Evolutionary conservation across 2,888 invertebrate species (phyloP).

Genomic region (Catocala nupta): DNA sequence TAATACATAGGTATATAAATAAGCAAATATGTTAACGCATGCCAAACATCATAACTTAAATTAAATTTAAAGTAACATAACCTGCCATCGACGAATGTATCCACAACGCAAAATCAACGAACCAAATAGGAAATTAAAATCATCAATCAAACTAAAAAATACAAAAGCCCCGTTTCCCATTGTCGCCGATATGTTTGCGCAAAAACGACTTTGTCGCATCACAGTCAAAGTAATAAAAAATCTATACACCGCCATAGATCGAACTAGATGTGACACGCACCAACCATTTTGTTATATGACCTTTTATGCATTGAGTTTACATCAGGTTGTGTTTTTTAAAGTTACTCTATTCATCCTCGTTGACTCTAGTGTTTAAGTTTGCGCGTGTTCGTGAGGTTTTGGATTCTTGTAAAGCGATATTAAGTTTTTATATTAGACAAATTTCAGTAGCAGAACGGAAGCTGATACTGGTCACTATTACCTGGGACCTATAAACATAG

Average conservation of each 20-base stretch:
- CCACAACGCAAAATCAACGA: constrained; percentile 70
- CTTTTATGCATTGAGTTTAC: not conserved
- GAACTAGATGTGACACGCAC: constrained; percentile 53
- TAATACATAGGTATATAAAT: no score
- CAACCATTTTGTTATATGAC: not conserved
- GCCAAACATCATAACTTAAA: not conserved
- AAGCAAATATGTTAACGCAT: no score
- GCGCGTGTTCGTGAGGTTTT: no score
- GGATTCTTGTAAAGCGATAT: no score
- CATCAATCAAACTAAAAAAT: constrained; percentile 87
- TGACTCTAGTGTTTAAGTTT: no score
- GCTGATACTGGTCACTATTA: no score
- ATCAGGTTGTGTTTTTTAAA: no score
- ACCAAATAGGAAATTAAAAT: constrained; percentile 86
- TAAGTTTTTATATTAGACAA: no score
- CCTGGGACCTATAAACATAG: no score
- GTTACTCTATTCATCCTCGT: no score
- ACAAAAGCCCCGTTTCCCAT: constrained; percentile 85
- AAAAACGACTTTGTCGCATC: constrained; percentile 87
- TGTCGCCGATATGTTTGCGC: constrained; percentile 86
- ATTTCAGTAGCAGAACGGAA: no score
- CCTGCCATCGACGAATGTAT: constrained; percentile 27
- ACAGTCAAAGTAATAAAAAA: constrained; percentile 86
- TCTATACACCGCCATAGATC: constrained; percentile 57
- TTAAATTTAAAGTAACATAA: constrained; percentile 21